Percentiles rank a stretch among this genome's conserved stretches.
phyloP scores from a whole-genome alignment of 2,113 vertebrate species.

The Tachycineta bicolor region DNA sequence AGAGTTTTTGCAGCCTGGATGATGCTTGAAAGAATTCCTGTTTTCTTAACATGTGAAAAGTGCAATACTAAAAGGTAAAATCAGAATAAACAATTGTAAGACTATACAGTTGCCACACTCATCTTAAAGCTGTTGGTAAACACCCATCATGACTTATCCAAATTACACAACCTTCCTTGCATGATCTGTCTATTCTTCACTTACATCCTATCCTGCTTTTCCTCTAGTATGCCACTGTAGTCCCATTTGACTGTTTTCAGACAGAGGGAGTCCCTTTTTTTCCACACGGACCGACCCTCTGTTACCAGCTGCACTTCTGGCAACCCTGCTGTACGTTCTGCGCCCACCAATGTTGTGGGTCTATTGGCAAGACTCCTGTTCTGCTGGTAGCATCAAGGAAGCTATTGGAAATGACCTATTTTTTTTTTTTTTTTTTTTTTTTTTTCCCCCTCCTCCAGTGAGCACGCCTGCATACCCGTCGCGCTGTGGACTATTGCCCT shows the following conservation, averaged over 20 bases:
- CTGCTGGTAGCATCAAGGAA: background rate
- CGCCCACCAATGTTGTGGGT: background rate
- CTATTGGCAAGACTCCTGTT: background rate
- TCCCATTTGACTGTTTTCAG: background rate
- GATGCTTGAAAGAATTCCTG: background rate
- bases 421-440: background rate
- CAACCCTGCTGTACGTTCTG: background rate
- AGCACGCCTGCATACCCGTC: background rate
- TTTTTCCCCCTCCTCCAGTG: no score
- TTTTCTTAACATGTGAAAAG: background rate
- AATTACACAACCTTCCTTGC: background rate
- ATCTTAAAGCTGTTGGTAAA: background rate
- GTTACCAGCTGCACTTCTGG: background rate
- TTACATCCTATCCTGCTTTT: background rate
- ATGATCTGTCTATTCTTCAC: background rate
- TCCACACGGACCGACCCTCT: background rate
- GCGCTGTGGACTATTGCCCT: slow-evolving; percentile 49
- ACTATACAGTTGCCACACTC: background rate
- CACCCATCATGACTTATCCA: background rate
- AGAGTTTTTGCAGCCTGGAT: background rate
- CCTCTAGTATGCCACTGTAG: background rate
- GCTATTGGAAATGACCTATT: rapidly evolving
- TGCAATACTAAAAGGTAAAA: background rate
- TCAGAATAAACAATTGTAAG: background rate
- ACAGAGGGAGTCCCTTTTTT: background rate